Conservation (phyloP, 2,113 vertebrate genomes). For the Colistium nudipinnis region DNA sequence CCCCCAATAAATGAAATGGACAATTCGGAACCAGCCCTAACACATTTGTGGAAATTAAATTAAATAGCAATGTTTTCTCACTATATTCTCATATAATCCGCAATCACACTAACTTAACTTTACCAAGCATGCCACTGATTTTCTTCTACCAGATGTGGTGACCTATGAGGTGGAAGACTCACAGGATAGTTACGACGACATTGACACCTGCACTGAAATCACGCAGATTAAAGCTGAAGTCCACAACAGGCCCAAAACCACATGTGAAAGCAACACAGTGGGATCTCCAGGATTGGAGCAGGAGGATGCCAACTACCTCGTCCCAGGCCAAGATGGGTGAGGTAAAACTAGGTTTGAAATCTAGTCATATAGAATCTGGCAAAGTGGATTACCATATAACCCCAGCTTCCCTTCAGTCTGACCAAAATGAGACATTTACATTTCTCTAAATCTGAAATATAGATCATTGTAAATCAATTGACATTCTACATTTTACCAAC, state of each 20-base stretch:
- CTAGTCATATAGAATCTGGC: not conserved
- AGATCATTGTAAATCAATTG: no score
- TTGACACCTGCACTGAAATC: not conserved
- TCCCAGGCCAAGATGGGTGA: slow-evolving; percentile 55
- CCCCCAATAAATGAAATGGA: not conserved
- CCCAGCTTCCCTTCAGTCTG: not conserved
- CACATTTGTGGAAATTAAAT: not conserved
- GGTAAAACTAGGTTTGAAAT: not conserved
- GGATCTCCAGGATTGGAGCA: not conserved
- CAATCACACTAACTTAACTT: not conserved
- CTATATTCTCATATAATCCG: not conserved
- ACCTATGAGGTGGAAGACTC: slow-evolving; percentile 57
- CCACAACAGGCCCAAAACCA: not conserved
- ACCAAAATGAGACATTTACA: not conserved
- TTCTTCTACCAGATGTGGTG: slow-evolving; percentile 34
- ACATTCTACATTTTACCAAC: not conserved
- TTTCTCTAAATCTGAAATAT: no score
- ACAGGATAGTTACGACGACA: slow-evolving; percentile 67
- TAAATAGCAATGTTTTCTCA: not conserved
- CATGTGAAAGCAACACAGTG: not conserved
- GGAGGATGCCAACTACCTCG: slow-evolving; percentile 40
- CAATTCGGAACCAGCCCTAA: not conserved
- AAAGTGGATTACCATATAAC: not conserved
- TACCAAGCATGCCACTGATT: no score
- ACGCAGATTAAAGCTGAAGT: slow-evolving; percentile 40